Base-by-base conservation (phyloP, 2,888 invertebrate genomes). In the Druceiella hillmani region DNA sequence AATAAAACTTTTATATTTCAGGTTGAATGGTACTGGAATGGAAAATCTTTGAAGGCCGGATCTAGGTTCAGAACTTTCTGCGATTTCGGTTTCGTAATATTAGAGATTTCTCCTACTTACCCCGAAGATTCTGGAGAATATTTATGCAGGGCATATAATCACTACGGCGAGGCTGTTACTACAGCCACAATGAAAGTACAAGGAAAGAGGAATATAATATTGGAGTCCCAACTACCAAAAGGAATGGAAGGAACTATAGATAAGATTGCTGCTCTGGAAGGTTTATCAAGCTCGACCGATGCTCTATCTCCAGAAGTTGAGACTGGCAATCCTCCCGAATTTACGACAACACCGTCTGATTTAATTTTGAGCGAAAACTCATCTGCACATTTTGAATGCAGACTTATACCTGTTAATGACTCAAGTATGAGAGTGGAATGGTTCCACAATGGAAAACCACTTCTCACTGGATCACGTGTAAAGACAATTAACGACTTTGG, bases 401-500 rank as follows among this genome's bases (percentile, higher is more conserved):
- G 89, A 38, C 67, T 93, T 39, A 80, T 83, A 47, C 94, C 93
- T 11, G 79, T 92, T 10, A 91, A 91, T 55, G 94, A 94, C 62
- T 87, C 90, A 3, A 90, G 89, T 55, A 88, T 94, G 86, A 76
- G 88, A 50, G 91, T 94, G 7, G 95, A 97, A 66, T 98, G 97
- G 97, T 97, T 81, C 80, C 94, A 94, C 57, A 94, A 99, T 60
- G 97, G 94, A 27, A 88, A 93, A 62, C 84, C 93, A 3, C 76
- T 98, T 43, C 78, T 87, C 61, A 86, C 90, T 38, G 91, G 93
- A 42, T 91, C 91, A 3, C 81, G 94, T 57, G 86, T 94, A 49
- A 95, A 95, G 64, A 94, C 95, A 1, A 92, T 94, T 51, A 91
- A 93, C 55, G 97, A 98, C 59, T 97, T 98, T 65, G 97, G 98